Percentiles rank a stretch among this genome's conserved stretches.
Evolutionary conservation across 2,888 invertebrate genomes (phyloP).

Genomic region (Thereva nobilitata): DNA sequence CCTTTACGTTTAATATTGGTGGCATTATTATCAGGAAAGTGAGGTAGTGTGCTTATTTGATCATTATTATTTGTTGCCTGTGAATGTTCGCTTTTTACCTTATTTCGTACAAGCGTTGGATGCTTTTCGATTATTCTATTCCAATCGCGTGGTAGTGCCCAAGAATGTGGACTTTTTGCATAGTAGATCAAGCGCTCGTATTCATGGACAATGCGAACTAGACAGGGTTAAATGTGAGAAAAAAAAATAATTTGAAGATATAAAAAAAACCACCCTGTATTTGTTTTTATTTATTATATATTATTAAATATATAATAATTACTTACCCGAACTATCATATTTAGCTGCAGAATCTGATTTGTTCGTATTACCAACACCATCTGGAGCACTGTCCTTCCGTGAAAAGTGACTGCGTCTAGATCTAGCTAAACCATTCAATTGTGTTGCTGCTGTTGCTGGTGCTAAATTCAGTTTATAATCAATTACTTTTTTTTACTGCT

Average conservation of each 20-base stretch:
- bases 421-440: conserved; percentile 54
- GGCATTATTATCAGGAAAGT: conserved; percentile 39
- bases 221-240: conserved; percentile 32
- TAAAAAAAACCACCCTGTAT: conserved; percentile 1
- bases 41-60: conserved; percentile 22
- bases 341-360: conserved; percentile 38
- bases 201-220: conserved; percentile 56
- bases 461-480: neutral
- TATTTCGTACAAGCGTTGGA: conserved; percentile 57
- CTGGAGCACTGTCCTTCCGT: conserved; percentile 57
- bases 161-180: conserved; percentile 57
- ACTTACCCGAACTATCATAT: conserved; percentile 38
- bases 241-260: conserved; percentile 7
- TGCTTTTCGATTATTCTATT: conserved; percentile 53
- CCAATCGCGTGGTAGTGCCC: conserved; percentile 56
- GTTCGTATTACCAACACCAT: conserved; percentile 45
- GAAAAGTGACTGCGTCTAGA: conserved; percentile 59
- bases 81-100: conserved; percentile 53
- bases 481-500: neutral
- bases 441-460: conserved; percentile 28
- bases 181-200: conserved; percentile 55
- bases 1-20: conserved; percentile 50
- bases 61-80: conserved; percentile 39
- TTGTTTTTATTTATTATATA: neutral
- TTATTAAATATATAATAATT: conserved; percentile 7